Conservation (phyloP, 2,888 invertebrate species). For the Drosophila helvetica region DNA sequence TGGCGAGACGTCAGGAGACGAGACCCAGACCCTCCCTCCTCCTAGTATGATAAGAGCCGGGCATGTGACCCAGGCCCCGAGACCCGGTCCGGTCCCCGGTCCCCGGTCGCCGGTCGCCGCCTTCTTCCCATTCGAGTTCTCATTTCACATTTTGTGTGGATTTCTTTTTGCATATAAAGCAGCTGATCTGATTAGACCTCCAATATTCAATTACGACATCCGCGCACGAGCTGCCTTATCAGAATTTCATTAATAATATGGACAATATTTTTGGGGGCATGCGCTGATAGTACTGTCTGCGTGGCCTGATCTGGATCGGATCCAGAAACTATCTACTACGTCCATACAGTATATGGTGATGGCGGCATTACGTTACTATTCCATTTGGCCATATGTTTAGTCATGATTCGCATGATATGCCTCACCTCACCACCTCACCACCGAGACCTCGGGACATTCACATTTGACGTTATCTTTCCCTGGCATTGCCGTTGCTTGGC, state of each 20-base stretch:
- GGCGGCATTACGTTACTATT: neutral
- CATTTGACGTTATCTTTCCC: constrained; percentile 21
- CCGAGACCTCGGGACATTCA: constrained; percentile 29
- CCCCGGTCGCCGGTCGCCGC: constrained; percentile 43
- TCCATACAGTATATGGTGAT: neutral
- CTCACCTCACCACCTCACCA: too few relatives aligned
- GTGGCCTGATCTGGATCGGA: constrained; percentile 28
- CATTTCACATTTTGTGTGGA: constrained; percentile 17
- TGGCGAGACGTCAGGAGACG: constrained; percentile 7
- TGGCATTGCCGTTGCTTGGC: neutral
- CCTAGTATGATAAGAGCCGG: constrained; percentile 58
- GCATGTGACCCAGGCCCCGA: constrained; percentile 72
- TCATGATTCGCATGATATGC: constrained; percentile 18
- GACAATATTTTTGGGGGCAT: constrained; percentile 14
- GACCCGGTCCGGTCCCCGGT: constrained; percentile 46
- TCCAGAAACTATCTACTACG: constrained; percentile 6
- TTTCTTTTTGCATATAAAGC: constrained; percentile 43
- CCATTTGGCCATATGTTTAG: constrained; percentile 23
- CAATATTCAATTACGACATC: constrained; percentile 36
- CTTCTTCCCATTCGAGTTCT: constrained; percentile 18
- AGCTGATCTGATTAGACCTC: constrained; percentile 21
- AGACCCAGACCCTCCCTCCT: constrained; percentile 9
- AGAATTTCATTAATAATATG: constrained; percentile 41
- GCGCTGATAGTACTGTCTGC: constrained; percentile 12
- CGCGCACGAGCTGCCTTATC: constrained; percentile 58